Conservation (phyloP, 2,797 vertebrate genomes). For the Novumbra hubbsi region DNA sequence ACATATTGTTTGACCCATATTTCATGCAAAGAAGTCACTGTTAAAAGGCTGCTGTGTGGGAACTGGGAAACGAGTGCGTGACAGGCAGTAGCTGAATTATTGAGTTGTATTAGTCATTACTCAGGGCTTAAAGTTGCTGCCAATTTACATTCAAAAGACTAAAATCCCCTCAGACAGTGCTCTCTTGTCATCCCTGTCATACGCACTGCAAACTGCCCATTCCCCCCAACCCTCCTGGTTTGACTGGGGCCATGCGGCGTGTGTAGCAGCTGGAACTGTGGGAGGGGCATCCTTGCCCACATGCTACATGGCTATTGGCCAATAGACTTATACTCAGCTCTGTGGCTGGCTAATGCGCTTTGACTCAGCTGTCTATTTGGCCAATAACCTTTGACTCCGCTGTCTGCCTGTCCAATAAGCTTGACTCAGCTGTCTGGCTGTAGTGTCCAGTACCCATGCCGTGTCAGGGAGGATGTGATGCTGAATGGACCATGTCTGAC, state of each 20-base stretch:
- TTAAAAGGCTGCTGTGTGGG: conserved; percentile 39
- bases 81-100: conserved; percentile 24
- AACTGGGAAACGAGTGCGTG: conserved; percentile 38
- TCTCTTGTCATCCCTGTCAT: conserved; percentile 13
- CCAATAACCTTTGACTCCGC: not conserved
- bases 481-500: conserved; percentile 16
- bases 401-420: not conserved
- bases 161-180: conserved; percentile 42
- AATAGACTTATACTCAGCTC: conserved; percentile 51
- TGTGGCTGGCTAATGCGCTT: conserved; percentile 22
- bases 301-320: conserved; percentile 25
- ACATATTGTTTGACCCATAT: conserved; percentile 34
- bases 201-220: not conserved
- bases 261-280: not conserved
- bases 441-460: not conserved
- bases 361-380: not conserved
- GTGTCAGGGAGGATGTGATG: conserved; percentile 10
- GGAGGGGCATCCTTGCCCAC: not conserved
- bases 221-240: conserved; percentile 24
- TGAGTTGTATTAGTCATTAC: conserved; percentile 51
- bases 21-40: conserved; percentile 46
- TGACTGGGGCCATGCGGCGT: conserved; percentile 31
- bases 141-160: conserved; percentile 23
- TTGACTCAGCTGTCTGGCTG: not conserved
- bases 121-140: conserved; percentile 20